Conservation (phyloP, 2,888 invertebrate species). For the Cheilosia vulpina region DNA sequence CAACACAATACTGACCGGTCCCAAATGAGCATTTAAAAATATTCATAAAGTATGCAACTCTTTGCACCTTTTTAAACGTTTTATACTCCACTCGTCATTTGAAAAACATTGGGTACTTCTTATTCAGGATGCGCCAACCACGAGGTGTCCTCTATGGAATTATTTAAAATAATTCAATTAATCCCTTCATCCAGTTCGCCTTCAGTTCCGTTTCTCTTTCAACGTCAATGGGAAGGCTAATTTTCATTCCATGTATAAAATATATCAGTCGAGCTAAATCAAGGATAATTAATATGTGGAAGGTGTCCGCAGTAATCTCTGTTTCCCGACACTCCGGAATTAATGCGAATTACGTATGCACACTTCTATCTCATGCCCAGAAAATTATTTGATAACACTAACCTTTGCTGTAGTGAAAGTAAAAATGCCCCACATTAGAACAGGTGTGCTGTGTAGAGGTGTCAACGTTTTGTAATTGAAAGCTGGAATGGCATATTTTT, state of each 20-base stretch:
- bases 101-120: slow-evolving; percentile 8
- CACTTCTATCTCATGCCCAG: slow-evolving; percentile 7
- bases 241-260: slow-evolving; percentile 48
- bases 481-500: background rate
- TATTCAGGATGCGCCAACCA: slow-evolving; percentile 15
- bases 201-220: background rate
- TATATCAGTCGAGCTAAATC: slow-evolving; percentile 9
- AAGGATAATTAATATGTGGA: slow-evolving; percentile 23
- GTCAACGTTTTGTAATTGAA: slow-evolving; percentile 56
- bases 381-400: background rate
- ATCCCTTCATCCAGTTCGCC: slow-evolving; percentile 2
- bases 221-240: slow-evolving; percentile 1
- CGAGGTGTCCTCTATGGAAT: slow-evolving; percentile 20
- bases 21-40: no score
- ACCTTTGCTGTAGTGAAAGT: slow-evolving; percentile 32
- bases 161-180: slow-evolving; percentile 55
- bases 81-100: slow-evolving; percentile 25
- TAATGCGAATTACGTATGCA: slow-evolving; percentile 25
- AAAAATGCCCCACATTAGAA: background rate
- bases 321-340: background rate
- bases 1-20: background rate
- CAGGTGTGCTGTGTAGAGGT: slow-evolving; percentile 12
- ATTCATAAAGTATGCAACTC: background rate
- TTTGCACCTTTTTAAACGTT: slow-evolving; percentile 37
- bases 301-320: slow-evolving; percentile 8